Evolutionary conservation across 2,888 invertebrate species (phyloP), one percentile per base, ranked within the genome.

Genomic region (Ophion ventricosus): DNA sequence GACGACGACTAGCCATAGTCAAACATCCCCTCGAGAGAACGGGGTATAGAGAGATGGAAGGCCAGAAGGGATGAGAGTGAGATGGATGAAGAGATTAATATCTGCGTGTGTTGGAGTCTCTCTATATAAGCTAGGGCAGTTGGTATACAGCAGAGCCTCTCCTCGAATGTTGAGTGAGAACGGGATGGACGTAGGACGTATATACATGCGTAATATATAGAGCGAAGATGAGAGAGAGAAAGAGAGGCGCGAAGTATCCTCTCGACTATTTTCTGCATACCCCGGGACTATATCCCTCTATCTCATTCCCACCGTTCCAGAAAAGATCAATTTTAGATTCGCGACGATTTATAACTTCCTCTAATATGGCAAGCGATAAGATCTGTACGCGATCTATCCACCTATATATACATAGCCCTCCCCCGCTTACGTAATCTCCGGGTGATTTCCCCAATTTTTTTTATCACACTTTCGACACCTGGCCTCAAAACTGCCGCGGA

Each of bases 251-350:
- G 85, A 86, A 86, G 87, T 89, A 88, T 90, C 90, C 88, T 83
- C 74, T 74, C 70, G 78, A 69, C 78, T 59, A 73, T 67, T 49
- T 56, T 63, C 67, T 81, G 40, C 81, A 86, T 87, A 79, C 78
- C 23, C 61, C 49, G 49, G 57, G 8, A 54, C 43, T 49, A 66
- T 74, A 81, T 86, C 84, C 85, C 85, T 82, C 78, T 80, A 80
- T 85, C 81, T 78, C 84, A 56, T 85, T 76, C 63, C 85, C 82
- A 84, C 76, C 82, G 85, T 66, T 70, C 69, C 80, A 93, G 92
- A 93, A 93, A 92, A 93, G 93, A 93, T 93, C 93, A 93, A 93
- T 93, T 93, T 93, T 92, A 93, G 93, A 93, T 93, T 93, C 89
- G 91, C 89, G 88, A 92, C 92, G 92, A 93, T 93, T 93, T 93